Conservation (phyloP, 2,113 vertebrate genomes). For the Poeciliopsis prolifica region DNA sequence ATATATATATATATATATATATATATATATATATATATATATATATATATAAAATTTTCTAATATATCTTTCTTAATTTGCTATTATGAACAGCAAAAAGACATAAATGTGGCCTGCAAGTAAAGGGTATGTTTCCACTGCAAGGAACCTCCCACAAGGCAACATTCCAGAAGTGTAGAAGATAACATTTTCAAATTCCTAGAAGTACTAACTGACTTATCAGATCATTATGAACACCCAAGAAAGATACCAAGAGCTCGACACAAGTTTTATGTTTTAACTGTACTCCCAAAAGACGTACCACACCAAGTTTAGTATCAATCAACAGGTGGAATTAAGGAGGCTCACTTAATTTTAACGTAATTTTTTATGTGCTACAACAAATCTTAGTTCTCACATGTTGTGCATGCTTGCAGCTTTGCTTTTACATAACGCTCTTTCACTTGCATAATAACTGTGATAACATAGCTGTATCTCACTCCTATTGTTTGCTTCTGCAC, state of each 20-base stretch:
- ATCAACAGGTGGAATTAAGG: slow-evolving; percentile 45
- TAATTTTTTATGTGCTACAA: slow-evolving; percentile 7
- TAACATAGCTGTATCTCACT: neutral
- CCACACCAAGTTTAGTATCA: slow-evolving; percentile 4
- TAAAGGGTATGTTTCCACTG: slow-evolving; percentile 2
- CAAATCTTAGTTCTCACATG: neutral
- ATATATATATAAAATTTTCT: too few species aligned
- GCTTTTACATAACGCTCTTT: slow-evolving; percentile 6
- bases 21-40: too few species aligned
- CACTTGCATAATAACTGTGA: neutral
- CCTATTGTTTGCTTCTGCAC: slow-evolving; percentile 4
- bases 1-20: too few species aligned
- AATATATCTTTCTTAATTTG: slow-evolving; percentile 7
- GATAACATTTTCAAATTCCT: neutral
- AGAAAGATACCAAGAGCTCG: slow-evolving; percentile 9
- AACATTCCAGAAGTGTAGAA: slow-evolving; percentile 5
- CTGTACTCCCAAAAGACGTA: slow-evolving; percentile 23
- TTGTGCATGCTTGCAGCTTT: slow-evolving; percentile 4
- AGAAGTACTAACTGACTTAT: slow-evolving; percentile 2
- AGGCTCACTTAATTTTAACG: slow-evolving; percentile 4
- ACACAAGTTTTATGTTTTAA: slow-evolving; percentile 11
- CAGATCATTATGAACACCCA: slow-evolving; percentile 21
- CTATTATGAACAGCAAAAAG: slow-evolving; percentile 11
- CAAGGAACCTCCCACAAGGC: slow-evolving; percentile 38
- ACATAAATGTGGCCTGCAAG: slow-evolving; percentile 18